Percentiles rank a stretch among this genome's conserved stretches.
These are phyloP conservation scores for Sapajus apella DNA, from an alignment of 2,113 vertebrate genomes.

Conservation along the genomic window DNA sequence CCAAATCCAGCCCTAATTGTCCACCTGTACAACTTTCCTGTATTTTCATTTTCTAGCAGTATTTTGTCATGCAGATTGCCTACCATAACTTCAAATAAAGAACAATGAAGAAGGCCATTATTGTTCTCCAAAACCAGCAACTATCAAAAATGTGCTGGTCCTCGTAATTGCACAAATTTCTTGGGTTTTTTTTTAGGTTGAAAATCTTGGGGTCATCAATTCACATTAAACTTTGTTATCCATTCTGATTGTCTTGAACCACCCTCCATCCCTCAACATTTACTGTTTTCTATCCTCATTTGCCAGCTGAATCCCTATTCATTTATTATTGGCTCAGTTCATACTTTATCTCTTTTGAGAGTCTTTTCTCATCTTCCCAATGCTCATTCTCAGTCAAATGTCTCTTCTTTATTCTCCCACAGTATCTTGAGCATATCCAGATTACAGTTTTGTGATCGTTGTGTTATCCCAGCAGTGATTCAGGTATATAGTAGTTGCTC, in stretches of 20 bases:
- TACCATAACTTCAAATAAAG: not conserved
- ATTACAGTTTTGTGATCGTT: not conserved
- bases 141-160: not conserved
- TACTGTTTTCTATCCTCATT: not conserved
- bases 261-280: not conserved
- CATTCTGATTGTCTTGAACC: not conserved
- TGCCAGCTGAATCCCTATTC: not conserved
- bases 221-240: not conserved
- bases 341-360: not conserved
- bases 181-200: not conserved
- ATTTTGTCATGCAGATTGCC: not conserved
- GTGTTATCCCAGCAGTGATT: not conserved
- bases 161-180: not conserved
- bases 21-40: not conserved
- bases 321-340: not conserved
- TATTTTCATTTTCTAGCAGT: not conserved
- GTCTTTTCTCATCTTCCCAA: not conserved
- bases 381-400: not conserved
- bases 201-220: not conserved
- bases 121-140: not conserved
- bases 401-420: not conserved
- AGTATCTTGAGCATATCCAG: not conserved
- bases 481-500: not conserved
- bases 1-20: not conserved
- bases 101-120: not conserved